Percentiles rank a stretch among this genome's conserved stretches.
These are phyloP conservation scores for Pachyseris speciosa DNA, from an alignment of 64 coral and sea anemone species.

Conservation along the genomic window DNA sequence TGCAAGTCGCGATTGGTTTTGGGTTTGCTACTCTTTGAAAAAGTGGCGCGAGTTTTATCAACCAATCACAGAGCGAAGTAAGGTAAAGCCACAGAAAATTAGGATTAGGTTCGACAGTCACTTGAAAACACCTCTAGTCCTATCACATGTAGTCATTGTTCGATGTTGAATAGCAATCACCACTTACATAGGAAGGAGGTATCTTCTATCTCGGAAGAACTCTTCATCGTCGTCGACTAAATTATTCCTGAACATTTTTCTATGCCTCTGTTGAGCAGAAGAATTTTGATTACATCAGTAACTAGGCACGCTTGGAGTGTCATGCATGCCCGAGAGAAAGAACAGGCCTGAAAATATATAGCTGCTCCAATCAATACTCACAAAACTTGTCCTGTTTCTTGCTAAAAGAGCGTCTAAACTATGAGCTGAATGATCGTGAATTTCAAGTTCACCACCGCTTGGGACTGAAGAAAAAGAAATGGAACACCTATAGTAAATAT, in stretches of 20 bases:
- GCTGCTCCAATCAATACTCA: background rate
- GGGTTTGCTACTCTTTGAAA: too few species aligned
- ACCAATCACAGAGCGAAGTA: too few species aligned
- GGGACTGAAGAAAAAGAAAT: background rate
- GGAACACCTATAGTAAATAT: background rate
- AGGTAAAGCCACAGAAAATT: too few species aligned
- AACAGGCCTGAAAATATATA: background rate
- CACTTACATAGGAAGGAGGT: constrained; percentile 63
- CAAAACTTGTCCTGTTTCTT: constrained; percentile 8
- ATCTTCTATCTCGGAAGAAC: background rate
- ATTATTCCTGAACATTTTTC: constrained; percentile 73
- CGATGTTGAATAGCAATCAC: too few species aligned
- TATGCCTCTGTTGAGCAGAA: constrained; percentile 35
- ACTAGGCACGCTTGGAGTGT: background rate
- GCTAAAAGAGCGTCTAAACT: background rate
- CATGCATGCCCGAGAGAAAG: background rate
- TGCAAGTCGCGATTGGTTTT: too few species aligned
- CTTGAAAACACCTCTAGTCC: too few species aligned
- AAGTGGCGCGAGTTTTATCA: too few species aligned
- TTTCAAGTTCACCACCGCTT: constrained; percentile 33
- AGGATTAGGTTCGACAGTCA: too few species aligned
- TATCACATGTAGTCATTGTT: too few species aligned
- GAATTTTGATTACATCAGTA: background rate
- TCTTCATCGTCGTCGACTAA: constrained; percentile 57
- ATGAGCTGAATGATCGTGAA: background rate